Evolutionary conservation across 2,797 vertebrate genomes (phyloP).

Genomic region (Leptodactylus fallax): DNA sequence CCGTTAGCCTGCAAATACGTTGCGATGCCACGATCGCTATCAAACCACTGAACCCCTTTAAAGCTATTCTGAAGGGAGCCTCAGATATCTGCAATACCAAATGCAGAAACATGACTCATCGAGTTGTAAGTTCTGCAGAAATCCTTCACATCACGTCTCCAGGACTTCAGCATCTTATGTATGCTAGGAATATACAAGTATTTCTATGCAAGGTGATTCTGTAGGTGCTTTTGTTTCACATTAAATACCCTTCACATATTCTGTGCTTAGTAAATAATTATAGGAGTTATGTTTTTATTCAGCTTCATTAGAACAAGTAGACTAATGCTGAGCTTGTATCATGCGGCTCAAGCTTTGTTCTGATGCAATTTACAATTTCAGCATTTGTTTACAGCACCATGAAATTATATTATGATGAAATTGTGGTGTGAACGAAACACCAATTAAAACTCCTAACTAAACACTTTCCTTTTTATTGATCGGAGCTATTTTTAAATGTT

Average conservation of each 20-base stretch:
- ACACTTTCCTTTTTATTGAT: slow-evolving; percentile 50
- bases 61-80: neutral
- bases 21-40: too few species aligned
- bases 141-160: neutral
- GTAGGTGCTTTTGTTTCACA: neutral
- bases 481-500: slow-evolving; percentile 42
- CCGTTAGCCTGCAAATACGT: too few species aligned
- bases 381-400: slow-evolving; percentile 57
- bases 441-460: slow-evolving; percentile 52
- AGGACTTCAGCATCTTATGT: neutral
- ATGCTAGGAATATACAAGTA: neutral
- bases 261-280: neutral
- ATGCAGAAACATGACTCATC: neutral
- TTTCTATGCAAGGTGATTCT: neutral
- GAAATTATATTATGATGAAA: slow-evolving; percentile 59
- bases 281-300: slow-evolving; percentile 19
- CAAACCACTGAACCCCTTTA: neutral
- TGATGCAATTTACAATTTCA: slow-evolving; percentile 47
- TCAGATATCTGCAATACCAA: neutral
- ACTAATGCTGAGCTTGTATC: slow-evolving; percentile 39
- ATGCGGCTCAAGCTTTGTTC: slow-evolving; percentile 26
- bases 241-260: neutral
- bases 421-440: slow-evolving; percentile 38
- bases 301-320: slow-evolving; percentile 40
- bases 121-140: neutral